Conservation (phyloP, 2,113 vertebrate species). For the Mormyrus iriodes region DNA sequence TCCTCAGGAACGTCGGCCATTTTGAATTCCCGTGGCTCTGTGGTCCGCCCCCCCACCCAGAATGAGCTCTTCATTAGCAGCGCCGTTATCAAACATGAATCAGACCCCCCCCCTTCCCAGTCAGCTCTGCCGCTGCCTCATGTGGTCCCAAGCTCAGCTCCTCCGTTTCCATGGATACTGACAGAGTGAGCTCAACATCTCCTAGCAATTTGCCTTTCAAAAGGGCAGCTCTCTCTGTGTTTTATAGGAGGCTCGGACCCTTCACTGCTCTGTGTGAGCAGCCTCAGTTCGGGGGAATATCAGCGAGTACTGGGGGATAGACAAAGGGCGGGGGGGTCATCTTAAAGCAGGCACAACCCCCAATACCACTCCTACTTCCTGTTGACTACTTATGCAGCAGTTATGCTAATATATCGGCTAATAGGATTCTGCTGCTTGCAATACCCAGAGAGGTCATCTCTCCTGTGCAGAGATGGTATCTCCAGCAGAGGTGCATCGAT, state of each 20-base stretch:
- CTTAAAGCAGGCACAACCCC: neutral
- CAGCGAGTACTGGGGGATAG: neutral
- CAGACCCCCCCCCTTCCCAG: conserved; percentile 30
- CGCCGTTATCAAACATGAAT: conserved; percentile 17
- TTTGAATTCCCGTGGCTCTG: neutral
- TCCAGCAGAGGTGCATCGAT: neutral
- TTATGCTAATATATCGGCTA: neutral
- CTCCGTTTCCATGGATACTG: conserved; percentile 69
- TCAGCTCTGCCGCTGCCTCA: conserved; percentile 51
- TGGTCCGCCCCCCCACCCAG: neutral
- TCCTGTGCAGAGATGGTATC: neutral
- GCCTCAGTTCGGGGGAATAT: neutral
- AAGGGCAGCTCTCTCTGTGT: conserved; percentile 58
- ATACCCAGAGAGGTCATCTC: neutral
- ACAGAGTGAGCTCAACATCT: conserved; percentile 58
- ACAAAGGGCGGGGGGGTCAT: no score
- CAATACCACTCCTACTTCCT: neutral
- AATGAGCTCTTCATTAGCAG: conserved; percentile 13
- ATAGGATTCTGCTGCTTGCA: neutral
- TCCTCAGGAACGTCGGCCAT: neutral
- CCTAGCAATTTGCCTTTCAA: conserved; percentile 59
- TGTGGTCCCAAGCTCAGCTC: conserved; percentile 48
- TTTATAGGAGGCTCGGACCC: conserved; percentile 38
- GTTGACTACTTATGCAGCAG: neutral
- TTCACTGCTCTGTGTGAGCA: neutral